phyloP scores from a whole-genome alignment of 2,113 vertebrate genomes.

The Sula dactylatra region DNA sequence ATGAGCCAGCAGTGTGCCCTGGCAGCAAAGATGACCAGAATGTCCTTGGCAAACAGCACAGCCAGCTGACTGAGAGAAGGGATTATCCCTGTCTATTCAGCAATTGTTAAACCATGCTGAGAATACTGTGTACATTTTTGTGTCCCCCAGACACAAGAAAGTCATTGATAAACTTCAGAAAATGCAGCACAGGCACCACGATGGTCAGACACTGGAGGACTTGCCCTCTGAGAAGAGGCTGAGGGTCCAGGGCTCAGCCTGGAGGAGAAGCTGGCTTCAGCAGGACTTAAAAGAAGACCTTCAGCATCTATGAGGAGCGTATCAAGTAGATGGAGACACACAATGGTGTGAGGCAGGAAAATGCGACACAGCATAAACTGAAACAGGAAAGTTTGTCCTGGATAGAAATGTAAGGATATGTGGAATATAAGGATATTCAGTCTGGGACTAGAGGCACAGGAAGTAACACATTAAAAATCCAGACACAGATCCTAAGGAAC shows the following conservation, averaged over 20 bases:
- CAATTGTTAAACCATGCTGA: not conserved
- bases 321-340: not conserved
- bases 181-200: not conserved
- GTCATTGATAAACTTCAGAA: not conserved
- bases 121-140: not conserved
- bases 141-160: not conserved
- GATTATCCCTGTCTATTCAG: not conserved
- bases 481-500: not conserved
- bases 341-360: not conserved
- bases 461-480: not conserved
- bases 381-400: not conserved
- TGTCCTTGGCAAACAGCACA: not conserved
- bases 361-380: not conserved
- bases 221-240: not conserved
- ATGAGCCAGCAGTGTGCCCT: not conserved
- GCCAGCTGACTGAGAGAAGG: not conserved
- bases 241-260: not conserved
- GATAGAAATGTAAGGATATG: not conserved
- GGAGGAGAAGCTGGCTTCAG: not conserved
- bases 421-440: not conserved
- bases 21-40: not conserved
- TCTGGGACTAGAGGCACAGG: not conserved
- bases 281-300: not conserved
- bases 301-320: not conserved
- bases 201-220: not conserved